phyloP scores from a whole-genome alignment of 2,113 vertebrate species.

The Brevimyrus niger region DNA sequence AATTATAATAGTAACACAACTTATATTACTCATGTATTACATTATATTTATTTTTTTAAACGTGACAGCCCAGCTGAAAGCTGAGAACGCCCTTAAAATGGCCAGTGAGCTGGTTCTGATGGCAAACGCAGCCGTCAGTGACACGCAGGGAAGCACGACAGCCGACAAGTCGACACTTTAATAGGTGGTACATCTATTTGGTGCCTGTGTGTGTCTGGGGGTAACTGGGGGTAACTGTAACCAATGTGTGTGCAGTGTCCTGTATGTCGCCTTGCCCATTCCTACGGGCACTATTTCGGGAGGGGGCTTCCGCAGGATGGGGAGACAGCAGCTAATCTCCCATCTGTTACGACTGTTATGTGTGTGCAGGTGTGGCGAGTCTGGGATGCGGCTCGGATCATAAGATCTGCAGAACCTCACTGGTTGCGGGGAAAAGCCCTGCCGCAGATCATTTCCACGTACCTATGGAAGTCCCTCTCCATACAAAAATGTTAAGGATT shows the following conservation, averaged over 20 bases:
- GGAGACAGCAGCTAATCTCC: not conserved
- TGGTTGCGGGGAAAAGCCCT: not conserved
- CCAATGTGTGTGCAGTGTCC: not conserved
- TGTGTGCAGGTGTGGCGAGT: not conserved
- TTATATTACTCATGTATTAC: not conserved
- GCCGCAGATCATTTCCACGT: not conserved
- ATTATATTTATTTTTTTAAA: not conserved
- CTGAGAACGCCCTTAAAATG: not conserved
- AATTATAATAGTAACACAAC: not conserved
- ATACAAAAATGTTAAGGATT: not conserved
- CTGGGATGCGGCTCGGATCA: not conserved
- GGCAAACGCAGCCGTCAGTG: not conserved
- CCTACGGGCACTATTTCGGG: not conserved
- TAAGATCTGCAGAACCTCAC: not conserved
- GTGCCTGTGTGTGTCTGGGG: not conserved
- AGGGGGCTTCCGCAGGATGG: too few relatives aligned
- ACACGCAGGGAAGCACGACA: not conserved
- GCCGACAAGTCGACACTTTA: not conserved
- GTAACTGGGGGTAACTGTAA: not conserved
- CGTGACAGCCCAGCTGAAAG: not conserved
- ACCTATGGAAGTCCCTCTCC: not conserved
- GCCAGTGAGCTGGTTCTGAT: not conserved
- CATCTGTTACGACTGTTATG: constrained; percentile 1
- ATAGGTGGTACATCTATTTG: not conserved
- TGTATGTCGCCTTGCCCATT: not conserved